These are phyloP conservation scores for Zaprionus inermis DNA, from an alignment of 1,140 invertebrate genomes.

Conservation along the genomic window DNA sequence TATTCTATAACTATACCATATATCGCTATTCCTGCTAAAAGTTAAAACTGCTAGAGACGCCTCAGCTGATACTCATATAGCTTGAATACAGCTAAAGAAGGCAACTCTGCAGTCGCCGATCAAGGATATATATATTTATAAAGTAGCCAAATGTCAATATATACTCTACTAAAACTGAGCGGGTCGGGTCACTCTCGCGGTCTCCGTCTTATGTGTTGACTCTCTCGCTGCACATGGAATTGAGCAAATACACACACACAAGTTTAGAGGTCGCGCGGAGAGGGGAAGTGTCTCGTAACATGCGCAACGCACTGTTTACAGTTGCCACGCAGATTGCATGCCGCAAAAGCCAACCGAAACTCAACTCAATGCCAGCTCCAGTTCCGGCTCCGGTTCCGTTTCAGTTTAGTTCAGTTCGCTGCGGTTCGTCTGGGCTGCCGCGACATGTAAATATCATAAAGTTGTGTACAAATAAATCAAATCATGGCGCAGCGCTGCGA, in stretches of 20 bases:
- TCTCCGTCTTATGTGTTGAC: conserved; percentile 10
- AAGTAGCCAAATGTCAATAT: not conserved
- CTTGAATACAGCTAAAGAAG: not conserved
- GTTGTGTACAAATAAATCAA: conserved; percentile 79
- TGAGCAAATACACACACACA: not conserved
- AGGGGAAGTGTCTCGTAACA: not conserved
- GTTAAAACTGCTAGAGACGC: too few species aligned
- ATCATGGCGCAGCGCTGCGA: conserved; percentile 50
- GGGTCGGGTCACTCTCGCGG: not conserved
- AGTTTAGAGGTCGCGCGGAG: not conserved
- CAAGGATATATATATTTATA: not conserved
- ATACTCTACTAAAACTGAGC: not conserved
- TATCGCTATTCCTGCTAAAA: too few species aligned
- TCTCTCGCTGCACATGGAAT: conserved; percentile 13
- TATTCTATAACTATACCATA: too few species aligned
- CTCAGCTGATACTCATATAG: not conserved
- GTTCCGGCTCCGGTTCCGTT: conserved; percentile 17
- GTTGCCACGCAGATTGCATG: conserved; percentile 43
- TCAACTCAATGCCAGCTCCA: conserved; percentile 18
- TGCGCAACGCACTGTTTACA: conserved; percentile 47
- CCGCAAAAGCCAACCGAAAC: conserved; percentile 19
- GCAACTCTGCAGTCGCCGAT: too few species aligned
- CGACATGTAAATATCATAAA: conserved; percentile 79
- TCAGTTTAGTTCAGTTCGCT: conserved; percentile 10
- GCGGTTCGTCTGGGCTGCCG: conserved; percentile 4